Conservation (phyloP, 1,140 invertebrate genomes). For the Zophobas atratus region DNA sequence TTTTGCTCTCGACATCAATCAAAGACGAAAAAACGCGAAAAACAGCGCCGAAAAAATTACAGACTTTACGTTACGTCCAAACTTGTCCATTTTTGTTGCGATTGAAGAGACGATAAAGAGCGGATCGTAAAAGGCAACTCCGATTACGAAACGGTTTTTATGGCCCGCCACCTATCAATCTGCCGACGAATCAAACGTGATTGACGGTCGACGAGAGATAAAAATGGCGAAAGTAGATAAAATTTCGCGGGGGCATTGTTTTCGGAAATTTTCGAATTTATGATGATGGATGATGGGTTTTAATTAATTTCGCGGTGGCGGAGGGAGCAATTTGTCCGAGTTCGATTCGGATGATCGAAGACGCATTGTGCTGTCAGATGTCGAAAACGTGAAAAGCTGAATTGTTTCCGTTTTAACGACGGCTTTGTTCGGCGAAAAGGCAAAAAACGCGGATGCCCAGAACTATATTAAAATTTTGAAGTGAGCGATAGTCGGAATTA, state of each 20-base stretch:
- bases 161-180: constrained; percentile 21
- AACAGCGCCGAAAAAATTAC: neutral
- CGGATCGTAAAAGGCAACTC: neutral
- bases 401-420: too few species aligned
- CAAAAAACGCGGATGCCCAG: too few species aligned
- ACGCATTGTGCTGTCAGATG: constrained; percentile 16
- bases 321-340: neutral
- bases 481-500: too few species aligned
- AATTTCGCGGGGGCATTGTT: neutral
- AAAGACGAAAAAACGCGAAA: constrained; percentile 27
- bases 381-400: neutral
- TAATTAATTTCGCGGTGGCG: neutral
- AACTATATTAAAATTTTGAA: too few species aligned
- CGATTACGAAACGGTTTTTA: constrained; percentile 13
- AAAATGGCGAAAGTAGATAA: too few species aligned
- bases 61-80: constrained; percentile 19
- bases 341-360: constrained; percentile 6
- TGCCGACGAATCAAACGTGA: neutral
- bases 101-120: constrained; percentile 22
- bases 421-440: too few species aligned
- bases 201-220: neutral
- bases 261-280: constrained; percentile 12
- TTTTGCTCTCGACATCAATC: constrained; percentile 23
- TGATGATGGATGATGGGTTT: neutral
- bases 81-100: constrained; percentile 29